phyloP scores from a whole-genome alignment of 2,113 vertebrate species.

The Vombatus ursinus region DNA sequence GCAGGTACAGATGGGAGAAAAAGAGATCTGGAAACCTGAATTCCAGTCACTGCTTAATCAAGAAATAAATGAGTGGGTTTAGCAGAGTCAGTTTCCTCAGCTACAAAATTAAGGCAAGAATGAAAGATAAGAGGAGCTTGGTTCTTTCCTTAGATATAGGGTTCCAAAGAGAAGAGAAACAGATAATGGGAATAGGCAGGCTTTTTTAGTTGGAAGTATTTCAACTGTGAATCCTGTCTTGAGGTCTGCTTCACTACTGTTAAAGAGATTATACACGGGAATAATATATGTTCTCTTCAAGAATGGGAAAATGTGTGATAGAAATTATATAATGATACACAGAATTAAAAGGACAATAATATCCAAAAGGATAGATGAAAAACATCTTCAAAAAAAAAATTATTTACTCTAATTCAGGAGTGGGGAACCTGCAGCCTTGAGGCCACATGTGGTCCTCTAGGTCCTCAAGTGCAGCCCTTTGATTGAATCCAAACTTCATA shows the following conservation, averaged over 20 bases:
- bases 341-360: background rate
- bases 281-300: background rate
- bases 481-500: too few species aligned
- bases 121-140: too few species aligned
- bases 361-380: background rate
- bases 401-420: background rate
- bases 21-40: too few species aligned
- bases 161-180: background rate
- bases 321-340: background rate
- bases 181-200: background rate
- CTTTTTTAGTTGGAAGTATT: background rate
- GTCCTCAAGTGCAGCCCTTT: too few species aligned
- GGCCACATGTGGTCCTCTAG: too few species aligned
- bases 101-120: background rate
- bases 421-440: too few species aligned
- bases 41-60: background rate
- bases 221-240: background rate
- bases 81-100: background rate
- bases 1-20: too few species aligned
- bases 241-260: background rate
- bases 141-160: too few species aligned
- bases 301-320: background rate
- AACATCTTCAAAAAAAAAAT: background rate
- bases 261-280: background rate
- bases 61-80: too few species aligned